A percentile compares a stretch with the other conserved stretches of the same genome.
Conservation (phyloP, 2,113 vertebrate species). For the Leptosomus discolor region DNA sequence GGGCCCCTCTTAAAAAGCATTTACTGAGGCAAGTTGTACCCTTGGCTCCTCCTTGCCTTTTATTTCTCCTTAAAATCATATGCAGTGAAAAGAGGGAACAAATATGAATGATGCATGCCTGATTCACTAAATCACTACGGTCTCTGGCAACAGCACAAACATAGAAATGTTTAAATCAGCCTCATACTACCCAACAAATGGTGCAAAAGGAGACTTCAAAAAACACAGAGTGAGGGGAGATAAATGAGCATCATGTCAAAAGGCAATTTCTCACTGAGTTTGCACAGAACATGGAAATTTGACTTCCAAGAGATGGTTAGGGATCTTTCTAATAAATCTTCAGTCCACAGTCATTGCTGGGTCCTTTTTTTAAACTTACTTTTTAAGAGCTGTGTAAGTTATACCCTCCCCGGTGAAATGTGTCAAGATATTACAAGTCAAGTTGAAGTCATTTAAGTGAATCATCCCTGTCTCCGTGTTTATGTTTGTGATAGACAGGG, state of each 20-base stretch:
- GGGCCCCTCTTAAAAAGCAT: background rate
- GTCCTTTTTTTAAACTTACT: conserved; percentile 28
- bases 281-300: conserved; percentile 51
- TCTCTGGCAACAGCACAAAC: conserved; percentile 29
- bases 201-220: conserved; percentile 48
- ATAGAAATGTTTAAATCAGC: conserved; percentile 33
- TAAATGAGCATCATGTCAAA: conserved; percentile 36
- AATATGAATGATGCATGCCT: conserved; percentile 39
- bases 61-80: conserved; percentile 49
- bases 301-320: conserved; percentile 29
- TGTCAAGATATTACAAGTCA: conserved; percentile 41
- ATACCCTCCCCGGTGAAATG: conserved; percentile 7
- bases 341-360: background rate
- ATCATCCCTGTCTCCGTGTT: background rate
- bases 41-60: conserved; percentile 15
- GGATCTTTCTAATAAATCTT: conserved; percentile 56
- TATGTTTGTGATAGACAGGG: background rate
- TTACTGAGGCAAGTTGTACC: background rate
- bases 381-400: conserved; percentile 19
- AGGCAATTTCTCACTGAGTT: conserved; percentile 49
- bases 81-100: background rate
- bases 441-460: conserved; percentile 32
- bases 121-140: conserved; percentile 43
- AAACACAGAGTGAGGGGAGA: conserved; percentile 14
- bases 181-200: background rate